Evolutionary conservation across 2,113 vertebrate genomes (phyloP).

Genomic region (Boleophthalmus pectinirostris): DNA sequence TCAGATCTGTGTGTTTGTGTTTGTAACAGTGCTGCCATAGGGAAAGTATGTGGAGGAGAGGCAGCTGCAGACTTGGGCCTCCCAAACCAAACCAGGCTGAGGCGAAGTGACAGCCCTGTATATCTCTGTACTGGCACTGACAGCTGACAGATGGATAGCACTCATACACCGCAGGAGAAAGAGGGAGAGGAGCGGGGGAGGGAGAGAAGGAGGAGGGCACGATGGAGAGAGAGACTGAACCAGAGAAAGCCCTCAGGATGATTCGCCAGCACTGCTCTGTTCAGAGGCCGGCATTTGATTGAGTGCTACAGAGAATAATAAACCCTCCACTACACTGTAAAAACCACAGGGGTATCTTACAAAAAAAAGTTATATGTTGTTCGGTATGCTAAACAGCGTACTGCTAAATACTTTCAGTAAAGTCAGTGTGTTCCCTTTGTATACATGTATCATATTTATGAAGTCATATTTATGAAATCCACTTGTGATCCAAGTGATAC

Average conservation of each 20-base stretch:
- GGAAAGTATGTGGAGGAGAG: constrained; percentile 80
- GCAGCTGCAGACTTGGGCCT: constrained; percentile 90
- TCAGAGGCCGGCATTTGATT: constrained; percentile 91
- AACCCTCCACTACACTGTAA: constrained; percentile 77
- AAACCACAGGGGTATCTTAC: neutral
- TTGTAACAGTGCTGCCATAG: constrained; percentile 73
- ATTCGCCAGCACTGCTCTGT: constrained; percentile 89
- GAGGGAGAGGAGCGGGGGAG: constrained; percentile 56
- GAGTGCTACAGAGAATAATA: constrained; percentile 95
- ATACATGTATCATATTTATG: neutral
- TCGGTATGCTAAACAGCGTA: neutral
- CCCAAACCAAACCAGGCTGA: constrained; percentile 88
- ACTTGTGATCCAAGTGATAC: neutral
- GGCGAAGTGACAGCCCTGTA: constrained; percentile 93
- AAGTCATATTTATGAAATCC: neutral
- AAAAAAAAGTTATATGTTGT: neutral
- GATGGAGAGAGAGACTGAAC: constrained; percentile 59
- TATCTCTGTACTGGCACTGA: constrained; percentile 93
- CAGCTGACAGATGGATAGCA: constrained; percentile 99
- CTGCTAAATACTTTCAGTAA: neutral
- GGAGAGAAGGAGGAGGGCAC: constrained; percentile 28
- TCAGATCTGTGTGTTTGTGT: constrained; percentile 24
- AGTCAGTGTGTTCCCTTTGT: neutral
- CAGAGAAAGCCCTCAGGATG: constrained; percentile 88
- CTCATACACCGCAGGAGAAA: constrained; percentile 89